phyloP scores from a whole-genome alignment of 2,888 invertebrate genomes.

The Toxonevra muliebris region DNA sequence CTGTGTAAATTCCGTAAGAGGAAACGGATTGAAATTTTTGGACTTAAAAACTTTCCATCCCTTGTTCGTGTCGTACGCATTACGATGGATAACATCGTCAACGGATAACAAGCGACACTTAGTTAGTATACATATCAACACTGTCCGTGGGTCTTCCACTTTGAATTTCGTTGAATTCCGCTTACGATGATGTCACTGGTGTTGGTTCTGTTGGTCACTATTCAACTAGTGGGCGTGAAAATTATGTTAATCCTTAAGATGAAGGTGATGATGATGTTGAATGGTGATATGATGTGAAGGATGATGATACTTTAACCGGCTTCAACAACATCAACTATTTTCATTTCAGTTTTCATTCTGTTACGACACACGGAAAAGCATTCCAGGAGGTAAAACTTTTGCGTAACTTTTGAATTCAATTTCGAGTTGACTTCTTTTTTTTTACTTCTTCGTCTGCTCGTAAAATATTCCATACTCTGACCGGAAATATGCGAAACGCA shows the following conservation, averaged over 20 bases:
- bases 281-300: too few relatives aligned
- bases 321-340: neutral
- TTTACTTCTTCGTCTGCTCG: neutral
- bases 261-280: neutral
- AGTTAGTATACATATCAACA: too few relatives aligned
- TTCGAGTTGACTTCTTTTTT: constrained; percentile 26
- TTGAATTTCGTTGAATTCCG: neutral
- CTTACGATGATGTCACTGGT: neutral
- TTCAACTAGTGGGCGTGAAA: constrained; percentile 12
- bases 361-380: constrained; percentile 7
- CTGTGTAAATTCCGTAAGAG: constrained; percentile 7
- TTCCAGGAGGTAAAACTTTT: constrained; percentile 27
- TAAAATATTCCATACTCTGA: constrained; percentile 15
- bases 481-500: constrained; percentile 23
- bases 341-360: neutral
- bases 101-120: neutral
- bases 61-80: constrained; percentile 11
- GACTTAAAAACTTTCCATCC: constrained; percentile 18
- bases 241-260: constrained; percentile 29
- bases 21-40: constrained; percentile 24
- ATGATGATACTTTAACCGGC: too few relatives aligned
- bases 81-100: constrained; percentile 5
- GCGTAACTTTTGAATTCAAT: constrained; percentile 36
- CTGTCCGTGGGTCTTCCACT: too few relatives aligned
- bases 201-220: constrained; percentile 7